Evolutionary conservation across 2,797 vertebrate species (phyloP), one percentile per base, ranked within the genome.

Genomic region (Cetoscarus ocellatus): DNA sequence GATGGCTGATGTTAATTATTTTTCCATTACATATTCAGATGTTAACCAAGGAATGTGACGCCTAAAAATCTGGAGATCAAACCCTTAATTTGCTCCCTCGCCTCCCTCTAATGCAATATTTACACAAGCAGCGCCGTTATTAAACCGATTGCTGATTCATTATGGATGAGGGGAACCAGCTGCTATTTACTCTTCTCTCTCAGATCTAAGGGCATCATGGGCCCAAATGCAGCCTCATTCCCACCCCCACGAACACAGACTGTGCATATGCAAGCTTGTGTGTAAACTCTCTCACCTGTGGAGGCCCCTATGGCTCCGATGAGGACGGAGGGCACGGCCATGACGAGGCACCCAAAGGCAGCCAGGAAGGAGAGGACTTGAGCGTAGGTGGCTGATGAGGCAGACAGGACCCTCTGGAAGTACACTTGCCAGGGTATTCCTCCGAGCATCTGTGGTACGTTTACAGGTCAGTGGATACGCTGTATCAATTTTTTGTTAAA

Each of bases 401-500:
- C 96, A 47, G 98, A 99, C 39, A 99, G 95, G 61, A 99, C 98
- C 83, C 98, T 88, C 85, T 99, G 98, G 91, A 99, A 99, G 93
- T 99, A 99, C 0, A 98, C 97, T 86, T 99, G 98, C 98, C 98
- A 99, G 1, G 98, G 98, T 47, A 99, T 97, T 73, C 98, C 98
- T 89, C 98, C 98, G 52, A 99, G 85, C 70, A 96, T 98, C 98
- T 99, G 93, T 44, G 85, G 59, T 8, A 68, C 65, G 77, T 17
- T 66, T 19, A 70, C 15, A 75, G 19, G 67, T 6, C 18, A 44
- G 15, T 49, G 5, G 60, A 66, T 39, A 7, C 34, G 7, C 45
- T 52, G 13, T 3, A 18, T 13, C 7, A 47, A 19, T 52, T 45
- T 52, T 10, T 8, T 69, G 3, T 42, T 36, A 50, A 17, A 45